Base-by-base conservation (phyloP, 1,140 invertebrate species). In the Aphelinus certus region DNA sequence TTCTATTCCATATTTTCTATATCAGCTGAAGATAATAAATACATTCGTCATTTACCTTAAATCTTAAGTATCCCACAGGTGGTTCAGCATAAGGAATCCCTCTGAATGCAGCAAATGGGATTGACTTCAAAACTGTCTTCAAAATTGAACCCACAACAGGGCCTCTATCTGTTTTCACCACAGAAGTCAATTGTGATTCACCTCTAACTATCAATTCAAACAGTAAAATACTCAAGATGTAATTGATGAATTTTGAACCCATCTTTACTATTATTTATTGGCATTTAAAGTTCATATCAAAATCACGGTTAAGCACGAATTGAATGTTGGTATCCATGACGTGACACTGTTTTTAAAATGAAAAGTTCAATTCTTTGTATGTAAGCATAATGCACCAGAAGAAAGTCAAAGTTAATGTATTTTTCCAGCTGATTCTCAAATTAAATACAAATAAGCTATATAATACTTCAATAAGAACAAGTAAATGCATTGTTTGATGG, bases 61-160 rank as follows among this genome's bases (percentile, higher is more conserved):
- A 83, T 78, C 81, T 72, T 7, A 77, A 57, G 6, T 73, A 63
- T 5, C 80, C 77, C 7, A 79, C 1, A 3, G 82, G 83, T 53
- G 79, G 80, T 67, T 80, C 71, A 3, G 66, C 83, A 57, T 82
- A 85, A 0, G 81, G 84, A 45, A 85, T 84, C 3, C 83, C 83
- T 56, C 77, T 80, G 26, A 83, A 85, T 1, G 80, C 78, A 5
- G 79, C 75, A 61, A 81, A 85, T 9, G 51, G 51, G 9, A 53
- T 53, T 4, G 4, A 4, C 4, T 53, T 53, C 0, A 9, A 9
- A 4, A 53, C 4, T 6, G 51, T 53, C 9, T 4, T 6, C 51
- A 53, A 9, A 6, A 6, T 4, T 6, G 9, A 9, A 53, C 51
- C 51, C 4, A 53, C 51, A 10, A 60, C 57, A 10, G 7, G 57